A percentile compares a stretch with the other conserved stretches of the same genome.
Conservation (phyloP, 2,888 invertebrate genomes). For the Erpobdella octoculata region DNA sequence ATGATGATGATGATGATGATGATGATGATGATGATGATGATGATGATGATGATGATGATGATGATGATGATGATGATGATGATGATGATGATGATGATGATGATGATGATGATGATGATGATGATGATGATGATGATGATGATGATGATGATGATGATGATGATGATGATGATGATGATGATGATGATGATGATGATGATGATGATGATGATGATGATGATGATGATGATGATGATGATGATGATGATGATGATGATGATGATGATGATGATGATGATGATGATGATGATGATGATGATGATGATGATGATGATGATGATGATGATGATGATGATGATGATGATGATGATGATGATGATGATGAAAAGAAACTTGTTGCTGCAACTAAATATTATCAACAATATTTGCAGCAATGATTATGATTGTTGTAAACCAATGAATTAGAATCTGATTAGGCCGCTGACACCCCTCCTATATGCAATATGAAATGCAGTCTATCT, state of each 20-base stretch:
- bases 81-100: conserved; percentile 27
- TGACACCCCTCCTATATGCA: too few relatives aligned
- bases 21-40: conserved; percentile 24
- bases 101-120: conserved; percentile 23
- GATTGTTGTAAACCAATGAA: too few relatives aligned
- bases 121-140: conserved; percentile 20
- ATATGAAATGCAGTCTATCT: too few relatives aligned
- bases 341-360: conserved; percentile 7
- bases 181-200: conserved; percentile 24
- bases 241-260: not conserved
- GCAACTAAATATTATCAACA: too few relatives aligned
- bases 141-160: conserved; percentile 20
- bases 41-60: conserved; percentile 12
- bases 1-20: not conserved
- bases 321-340: conserved; percentile 18
- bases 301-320: conserved; percentile 22
- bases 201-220: conserved; percentile 28
- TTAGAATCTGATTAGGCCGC: too few relatives aligned
- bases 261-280: conserved; percentile 22
- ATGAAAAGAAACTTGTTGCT: too few relatives aligned
- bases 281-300: conserved; percentile 34
- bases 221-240: conserved; percentile 24
- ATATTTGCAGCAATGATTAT: too few relatives aligned
- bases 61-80: conserved; percentile 26
- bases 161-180: conserved; percentile 23